phyloP scores from a whole-genome alignment of 2,888 invertebrate species.

The Priapulus caudatus region DNA sequence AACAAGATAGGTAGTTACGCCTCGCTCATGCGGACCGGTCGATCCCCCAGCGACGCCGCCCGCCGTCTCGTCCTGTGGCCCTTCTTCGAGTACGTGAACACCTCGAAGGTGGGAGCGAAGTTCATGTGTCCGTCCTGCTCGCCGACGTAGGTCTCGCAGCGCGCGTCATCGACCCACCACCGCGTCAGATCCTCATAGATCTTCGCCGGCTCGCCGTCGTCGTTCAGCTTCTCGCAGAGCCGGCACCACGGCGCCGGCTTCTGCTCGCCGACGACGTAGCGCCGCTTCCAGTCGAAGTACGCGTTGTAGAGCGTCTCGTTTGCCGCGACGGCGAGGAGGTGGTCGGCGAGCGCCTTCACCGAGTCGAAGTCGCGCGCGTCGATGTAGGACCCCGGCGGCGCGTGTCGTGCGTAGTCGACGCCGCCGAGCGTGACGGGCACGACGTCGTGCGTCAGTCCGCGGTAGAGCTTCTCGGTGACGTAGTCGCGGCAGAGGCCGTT shows the following conservation, averaged over 20 bases:
- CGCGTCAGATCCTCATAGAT: constrained; percentile 4
- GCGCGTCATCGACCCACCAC: constrained; percentile 6
- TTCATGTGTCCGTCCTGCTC: no score
- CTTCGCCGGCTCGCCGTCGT: neutral
- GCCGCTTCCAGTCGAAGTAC: constrained; percentile 7
- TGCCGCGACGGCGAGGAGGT: constrained; percentile 4
- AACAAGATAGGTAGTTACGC: no score
- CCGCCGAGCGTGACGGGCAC: constrained; percentile 8
- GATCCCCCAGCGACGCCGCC: no score
- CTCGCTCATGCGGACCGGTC: no score
- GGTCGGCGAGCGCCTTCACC: constrained; percentile 5
- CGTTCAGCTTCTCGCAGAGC: constrained; percentile 6
- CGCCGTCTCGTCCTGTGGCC: no score
- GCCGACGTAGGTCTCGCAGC: constrained; percentile 5
- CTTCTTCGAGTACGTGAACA: no score
- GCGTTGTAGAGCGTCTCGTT: constrained; percentile 5
- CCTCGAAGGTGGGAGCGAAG: no score
- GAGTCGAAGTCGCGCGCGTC: constrained; percentile 5
- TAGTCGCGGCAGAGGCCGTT: constrained; percentile 5
- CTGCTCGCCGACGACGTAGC: neutral
- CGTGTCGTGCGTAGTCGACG: constrained; percentile 7
- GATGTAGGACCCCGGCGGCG: constrained; percentile 8
- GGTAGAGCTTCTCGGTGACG: constrained; percentile 11
- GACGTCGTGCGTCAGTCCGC: constrained; percentile 4
- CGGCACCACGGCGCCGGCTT: neutral